phyloP scores from a whole-genome alignment of 2,797 vertebrate species.

The Loris lydekkerianus region DNA sequence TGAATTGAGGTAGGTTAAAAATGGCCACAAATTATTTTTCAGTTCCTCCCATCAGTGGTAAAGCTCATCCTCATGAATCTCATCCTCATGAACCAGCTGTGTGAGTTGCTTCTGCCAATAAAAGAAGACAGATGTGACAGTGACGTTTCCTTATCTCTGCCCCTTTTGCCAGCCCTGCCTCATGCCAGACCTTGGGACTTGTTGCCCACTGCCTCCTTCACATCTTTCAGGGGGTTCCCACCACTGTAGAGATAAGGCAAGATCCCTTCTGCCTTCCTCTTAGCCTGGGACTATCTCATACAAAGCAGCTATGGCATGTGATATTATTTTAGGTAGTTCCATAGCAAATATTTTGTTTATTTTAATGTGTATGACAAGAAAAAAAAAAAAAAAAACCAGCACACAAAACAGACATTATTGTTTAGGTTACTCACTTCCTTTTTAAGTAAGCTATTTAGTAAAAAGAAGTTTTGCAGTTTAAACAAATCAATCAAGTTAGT shows the following conservation, averaged over 20 bases:
- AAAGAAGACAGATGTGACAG: not conserved
- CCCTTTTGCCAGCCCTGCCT: not conserved
- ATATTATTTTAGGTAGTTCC: not conserved
- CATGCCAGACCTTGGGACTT: not conserved
- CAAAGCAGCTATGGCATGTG: not conserved
- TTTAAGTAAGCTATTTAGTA: conserved; percentile 69
- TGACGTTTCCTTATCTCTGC: not conserved
- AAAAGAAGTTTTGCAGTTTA: conserved; percentile 35
- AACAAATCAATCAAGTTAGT: conserved; percentile 66
- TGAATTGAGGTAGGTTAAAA: not conserved
- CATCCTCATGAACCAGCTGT: not conserved
- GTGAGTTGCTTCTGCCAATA: not conserved
- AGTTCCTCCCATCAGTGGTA: too few relatives aligned
- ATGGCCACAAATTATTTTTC: not conserved
- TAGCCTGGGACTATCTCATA: not conserved
- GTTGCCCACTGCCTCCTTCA: not conserved
- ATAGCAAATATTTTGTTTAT: conserved; percentile 19
- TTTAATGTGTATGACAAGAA: not conserved
- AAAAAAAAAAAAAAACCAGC: not conserved
- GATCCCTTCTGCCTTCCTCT: not conserved
- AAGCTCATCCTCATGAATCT: not conserved
- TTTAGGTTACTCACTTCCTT: conserved; percentile 68
- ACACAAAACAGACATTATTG: conserved; percentile 59
- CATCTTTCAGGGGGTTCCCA: not conserved
- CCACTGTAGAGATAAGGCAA: not conserved